Conservation (phyloP, 53 echinoderm and acorn worm genomes). For the Patiria pectinifera region DNA sequence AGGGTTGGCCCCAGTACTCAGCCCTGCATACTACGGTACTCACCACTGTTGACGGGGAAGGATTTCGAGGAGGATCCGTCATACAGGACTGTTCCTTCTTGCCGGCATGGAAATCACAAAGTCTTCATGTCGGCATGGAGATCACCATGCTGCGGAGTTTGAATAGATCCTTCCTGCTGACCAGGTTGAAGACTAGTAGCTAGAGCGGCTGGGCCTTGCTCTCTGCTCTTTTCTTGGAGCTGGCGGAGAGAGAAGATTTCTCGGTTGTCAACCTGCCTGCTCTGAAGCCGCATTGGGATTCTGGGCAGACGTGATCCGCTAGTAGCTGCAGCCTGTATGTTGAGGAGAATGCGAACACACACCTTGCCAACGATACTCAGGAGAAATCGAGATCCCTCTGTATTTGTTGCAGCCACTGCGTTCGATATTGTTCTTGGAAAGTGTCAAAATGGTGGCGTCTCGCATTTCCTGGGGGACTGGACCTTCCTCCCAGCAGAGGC, state of each 20-base stretch:
- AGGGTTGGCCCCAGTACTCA: constrained; percentile 71
- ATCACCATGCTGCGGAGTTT: constrained; percentile 31
- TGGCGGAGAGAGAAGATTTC: constrained; percentile 1
- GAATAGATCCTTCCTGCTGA: constrained; percentile 62
- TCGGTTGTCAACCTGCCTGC: not conserved
- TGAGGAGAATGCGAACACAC: not conserved
- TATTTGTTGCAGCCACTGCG: constrained; percentile 74
- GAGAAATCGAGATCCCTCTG: constrained; percentile 33
- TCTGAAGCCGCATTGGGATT: constrained; percentile 21
- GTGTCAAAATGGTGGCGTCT: not conserved
- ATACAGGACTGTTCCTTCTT: constrained; percentile 18
- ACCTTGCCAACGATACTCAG: constrained; percentile 15
- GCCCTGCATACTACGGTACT: constrained; percentile 61
- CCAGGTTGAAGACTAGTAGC: constrained; percentile 35
- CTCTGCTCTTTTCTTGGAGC: not conserved
- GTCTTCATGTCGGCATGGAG: constrained; percentile 58
- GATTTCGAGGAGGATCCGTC: constrained; percentile 51
- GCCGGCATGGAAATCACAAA: no score
- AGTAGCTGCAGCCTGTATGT: not conserved
- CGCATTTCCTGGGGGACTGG: constrained; percentile 18
- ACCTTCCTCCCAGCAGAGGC: constrained; percentile 44
- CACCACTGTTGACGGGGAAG: constrained; percentile 21
- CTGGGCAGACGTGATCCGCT: not conserved
- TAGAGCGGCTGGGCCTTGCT: constrained; percentile 32
- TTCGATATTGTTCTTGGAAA: constrained; percentile 68